Evolutionary conservation across 2,797 vertebrate genomes (phyloP), one percentile per base, ranked within the genome.

Genomic region (Propithecus deckenii): DNA sequence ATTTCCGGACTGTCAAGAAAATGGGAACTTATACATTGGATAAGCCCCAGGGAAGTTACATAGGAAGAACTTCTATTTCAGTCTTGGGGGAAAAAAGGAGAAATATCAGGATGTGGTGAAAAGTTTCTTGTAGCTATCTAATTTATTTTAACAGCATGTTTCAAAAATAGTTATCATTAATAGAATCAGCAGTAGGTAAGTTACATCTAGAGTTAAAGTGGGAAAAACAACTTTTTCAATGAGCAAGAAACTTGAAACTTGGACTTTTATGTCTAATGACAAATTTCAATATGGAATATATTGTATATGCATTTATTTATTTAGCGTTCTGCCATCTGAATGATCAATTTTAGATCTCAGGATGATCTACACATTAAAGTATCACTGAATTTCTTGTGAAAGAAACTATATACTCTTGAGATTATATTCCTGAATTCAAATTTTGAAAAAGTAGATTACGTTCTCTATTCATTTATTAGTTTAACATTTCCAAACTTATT

Each of bases 131-230:
- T 8, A 96, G 78, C 71, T 96, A 97, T 94, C 84, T 97, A 95
- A 98, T 98, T 98, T 97, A 97, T 97, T 98, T 97, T 96, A 98
- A 92, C 91, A 98, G 92, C 59, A 80, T 93, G 92, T 75, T 98
- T 96, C 85, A 97, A 86, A 98, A 98, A 94, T 91, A 96, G 94
- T 48, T 80, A 94, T 81, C 71, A 67, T 85, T 97, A 98, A 95
- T 63, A 84, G 30, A 92, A 96, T 89, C 86, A 89, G 85, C 61
- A 95, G 72, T 35, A 83, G n/a, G 32, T 22, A 65, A 88, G 35
- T 9, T 23, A 59, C 89, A 97, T 52, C 76, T 86, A 96, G 63
- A 81, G n/a, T 5, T 86, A 87, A 92, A 89, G 46, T 38, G 32
- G 25, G 41, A 89, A 86, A 74, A 96, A 76, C 28, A 94, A 91